Evolutionary conservation across 2,797 vertebrate species (phyloP).

Genomic region (Propithecus perrieri): DNA sequence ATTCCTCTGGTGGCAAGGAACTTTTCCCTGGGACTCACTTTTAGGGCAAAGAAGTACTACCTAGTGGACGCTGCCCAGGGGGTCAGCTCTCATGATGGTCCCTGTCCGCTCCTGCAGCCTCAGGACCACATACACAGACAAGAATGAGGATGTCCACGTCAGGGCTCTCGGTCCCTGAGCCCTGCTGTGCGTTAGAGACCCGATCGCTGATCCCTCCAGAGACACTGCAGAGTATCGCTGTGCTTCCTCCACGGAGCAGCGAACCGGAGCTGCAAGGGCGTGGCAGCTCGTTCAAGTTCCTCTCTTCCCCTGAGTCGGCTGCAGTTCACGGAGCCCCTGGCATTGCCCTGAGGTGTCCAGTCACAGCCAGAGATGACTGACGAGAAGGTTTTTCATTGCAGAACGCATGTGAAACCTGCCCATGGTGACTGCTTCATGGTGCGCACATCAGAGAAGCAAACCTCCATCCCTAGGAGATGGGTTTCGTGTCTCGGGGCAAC

Average conservation of each 20-base stretch:
- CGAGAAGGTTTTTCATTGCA: not conserved
- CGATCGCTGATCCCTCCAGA: not conserved
- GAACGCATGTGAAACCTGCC: not conserved
- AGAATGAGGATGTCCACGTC: rapidly evolving
- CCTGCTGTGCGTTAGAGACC: not conserved
- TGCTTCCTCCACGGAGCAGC: not conserved
- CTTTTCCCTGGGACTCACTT: not conserved
- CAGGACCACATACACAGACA: too few species aligned
- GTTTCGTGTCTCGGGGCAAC: not conserved
- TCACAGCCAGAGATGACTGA: rapidly evolving
- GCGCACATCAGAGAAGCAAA: not conserved
- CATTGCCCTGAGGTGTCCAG: not conserved
- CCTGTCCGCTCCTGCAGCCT: not conserved
- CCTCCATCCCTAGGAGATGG: not conserved
- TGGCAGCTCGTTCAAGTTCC: rapidly evolving
- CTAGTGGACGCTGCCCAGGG: not conserved
- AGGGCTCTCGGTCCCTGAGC: not conserved
- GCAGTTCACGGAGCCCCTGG: not conserved
- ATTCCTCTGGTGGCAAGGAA: not conserved
- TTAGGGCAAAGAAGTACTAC: not conserved
- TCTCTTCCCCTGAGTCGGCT: not conserved
- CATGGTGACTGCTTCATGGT: rapidly evolving
- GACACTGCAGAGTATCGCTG: not conserved
- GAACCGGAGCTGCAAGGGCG: not conserved
- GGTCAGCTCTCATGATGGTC: not conserved